A percentile compares a stretch with the other conserved stretches of the same genome.
Conservation (phyloP, 2,113 vertebrate genomes). For the Tauraco erythrolophus region DNA sequence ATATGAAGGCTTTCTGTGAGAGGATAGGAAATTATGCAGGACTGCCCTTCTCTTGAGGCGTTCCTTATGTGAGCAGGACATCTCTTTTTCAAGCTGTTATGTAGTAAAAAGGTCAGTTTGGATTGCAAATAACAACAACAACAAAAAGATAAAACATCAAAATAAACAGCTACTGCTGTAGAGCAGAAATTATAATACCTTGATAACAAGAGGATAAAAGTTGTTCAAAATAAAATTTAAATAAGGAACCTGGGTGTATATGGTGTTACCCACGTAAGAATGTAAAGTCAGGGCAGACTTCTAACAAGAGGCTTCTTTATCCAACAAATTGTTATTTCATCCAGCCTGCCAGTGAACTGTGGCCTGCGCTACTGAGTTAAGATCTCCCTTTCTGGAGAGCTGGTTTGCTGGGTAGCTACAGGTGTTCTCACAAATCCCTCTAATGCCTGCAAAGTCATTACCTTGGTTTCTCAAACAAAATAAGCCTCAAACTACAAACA, state of each 20-base stretch:
- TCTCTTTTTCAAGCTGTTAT: slow-evolving; percentile 45
- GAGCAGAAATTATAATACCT: neutral
- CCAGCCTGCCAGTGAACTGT: neutral
- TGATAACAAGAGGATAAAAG: neutral
- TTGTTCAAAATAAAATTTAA: neutral
- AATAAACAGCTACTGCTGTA: neutral
- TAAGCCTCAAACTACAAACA: neutral
- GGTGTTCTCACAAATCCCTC: neutral
- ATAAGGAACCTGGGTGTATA: neutral
- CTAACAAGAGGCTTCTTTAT: neutral
- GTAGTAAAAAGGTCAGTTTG: slow-evolving; percentile 40
- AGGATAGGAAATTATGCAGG: slow-evolving; percentile 14
- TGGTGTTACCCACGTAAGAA: neutral
- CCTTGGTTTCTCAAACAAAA: neutral
- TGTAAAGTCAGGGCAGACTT: neutral
- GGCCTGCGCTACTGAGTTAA: neutral
- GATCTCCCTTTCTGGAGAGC: rapidly evolving
- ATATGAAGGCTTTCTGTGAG: slow-evolving; percentile 11
- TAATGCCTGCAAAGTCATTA: neutral
- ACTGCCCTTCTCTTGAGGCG: slow-evolving; percentile 29
- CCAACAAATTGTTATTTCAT: neutral
- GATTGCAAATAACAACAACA: neutral
- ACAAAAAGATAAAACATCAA: neutral
- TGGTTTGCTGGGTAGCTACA: neutral
- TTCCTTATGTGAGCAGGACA: slow-evolving; percentile 10